Evolutionary conservation across 1,140 invertebrate genomes (phyloP), one percentile per base, ranked within the genome.

Genomic region (Atta colombica): DNA sequence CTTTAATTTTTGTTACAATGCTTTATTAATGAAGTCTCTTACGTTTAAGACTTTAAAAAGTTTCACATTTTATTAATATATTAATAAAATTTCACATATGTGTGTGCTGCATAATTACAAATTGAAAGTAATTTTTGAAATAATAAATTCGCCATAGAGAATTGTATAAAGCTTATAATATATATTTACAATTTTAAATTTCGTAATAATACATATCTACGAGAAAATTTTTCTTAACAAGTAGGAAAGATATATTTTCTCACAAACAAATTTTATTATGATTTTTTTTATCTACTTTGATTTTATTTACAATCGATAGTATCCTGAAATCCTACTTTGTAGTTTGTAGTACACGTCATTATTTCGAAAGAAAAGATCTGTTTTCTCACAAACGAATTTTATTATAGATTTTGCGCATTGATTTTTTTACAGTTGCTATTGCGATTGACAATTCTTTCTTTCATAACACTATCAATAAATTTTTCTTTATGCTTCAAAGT

Each of bases 1-100:
- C 35, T 68, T 58, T 21, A 14, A 0, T 35, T 49, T 45, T 25
- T 12, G n/a, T 21, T 96, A 95, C 3, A 14, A 85, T 45, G 2
- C 10, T 74, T 49, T 74, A 6, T 35, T 60, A 75, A 75, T 14
- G 14, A 31, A 39, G 65, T 63, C 6, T 65, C 3, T 81, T 7
- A 6, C 39, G 0, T 35, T 53, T 53, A 58, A 71, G 2, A 35
- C n/a, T 25, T 53, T 4, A 21, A 55, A 31, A 78, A 66, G 45
- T 66, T 49, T 49, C 18, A 51, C 4, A 60, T 10, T n/a, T 18
- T 65, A n/a, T n/a, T 31, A 63, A 58, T 39, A 58, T 77, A 66
- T 66, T 66, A 31, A 49, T 25, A 14, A 63, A 61, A 12, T 77
- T 77, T 77, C 0, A 31, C 10, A 45, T 68, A 45, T 53, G 16